phyloP scores from a whole-genome alignment of 1,140 invertebrate species.

The Belonocnema kinseyi region DNA sequence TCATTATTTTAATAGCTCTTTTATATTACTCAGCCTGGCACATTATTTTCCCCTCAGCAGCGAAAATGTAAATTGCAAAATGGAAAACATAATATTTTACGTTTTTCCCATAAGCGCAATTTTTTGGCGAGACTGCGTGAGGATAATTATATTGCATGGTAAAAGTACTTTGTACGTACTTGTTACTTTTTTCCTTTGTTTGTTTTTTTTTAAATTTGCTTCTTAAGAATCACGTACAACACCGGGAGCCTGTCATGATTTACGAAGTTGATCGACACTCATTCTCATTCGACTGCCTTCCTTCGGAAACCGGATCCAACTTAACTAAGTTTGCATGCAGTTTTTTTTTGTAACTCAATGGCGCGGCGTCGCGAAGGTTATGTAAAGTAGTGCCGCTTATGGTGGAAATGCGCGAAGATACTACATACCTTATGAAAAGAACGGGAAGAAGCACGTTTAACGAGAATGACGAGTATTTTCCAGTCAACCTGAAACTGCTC shows the following conservation, averaged over 20 bases:
- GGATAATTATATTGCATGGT: constrained; percentile 18
- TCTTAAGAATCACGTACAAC: constrained; percentile 2
- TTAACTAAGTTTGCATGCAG: constrained; percentile 20
- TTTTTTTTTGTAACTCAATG: not conserved
- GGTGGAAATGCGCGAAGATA: constrained; percentile 21
- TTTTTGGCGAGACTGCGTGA: not conserved
- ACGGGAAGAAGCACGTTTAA: not conserved
- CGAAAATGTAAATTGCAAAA: too few species aligned
- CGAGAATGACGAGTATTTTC: constrained; percentile 20
- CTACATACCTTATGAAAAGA: not conserved
- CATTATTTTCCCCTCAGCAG: too few species aligned
- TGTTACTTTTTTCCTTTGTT: not conserved
- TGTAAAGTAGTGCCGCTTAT: constrained; percentile 28
- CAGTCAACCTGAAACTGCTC: not conserved
- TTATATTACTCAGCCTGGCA: too few species aligned
- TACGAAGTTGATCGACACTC: constrained; percentile 29
- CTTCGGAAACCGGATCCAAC: constrained; percentile 17
- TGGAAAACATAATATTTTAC: too few species aligned
- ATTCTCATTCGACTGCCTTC: constrained; percentile 21
- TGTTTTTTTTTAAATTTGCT: constrained; percentile 14
- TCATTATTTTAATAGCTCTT: too few species aligned
- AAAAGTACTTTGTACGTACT: constrained; percentile 1
- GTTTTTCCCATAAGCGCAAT: too few species aligned
- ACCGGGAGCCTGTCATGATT: constrained; percentile 25
- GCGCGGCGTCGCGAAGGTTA: constrained; percentile 27